Base-by-base conservation (phyloP, 2,113 vertebrate species). In the Laticauda colubrina region DNA sequence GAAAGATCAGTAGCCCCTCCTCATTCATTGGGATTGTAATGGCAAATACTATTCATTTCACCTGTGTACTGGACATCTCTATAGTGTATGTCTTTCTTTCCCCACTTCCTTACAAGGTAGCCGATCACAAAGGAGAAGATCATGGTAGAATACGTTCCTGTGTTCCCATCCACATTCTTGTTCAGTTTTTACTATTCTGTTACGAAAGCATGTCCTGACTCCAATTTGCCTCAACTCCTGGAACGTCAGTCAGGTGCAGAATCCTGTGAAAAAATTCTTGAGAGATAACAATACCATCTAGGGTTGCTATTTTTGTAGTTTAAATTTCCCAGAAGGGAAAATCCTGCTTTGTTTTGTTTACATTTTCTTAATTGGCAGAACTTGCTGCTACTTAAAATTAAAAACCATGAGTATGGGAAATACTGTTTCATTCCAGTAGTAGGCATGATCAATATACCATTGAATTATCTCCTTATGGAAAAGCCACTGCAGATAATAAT, bases 241-340 rank as follows among this genome's bases (percentile, higher is more conserved):
- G 81, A 87, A 61, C 34, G 15, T 48, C 86, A 59, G 39, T 57
- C 69, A 20, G n/a, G 3, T 48, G 45, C n/a, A 59, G 39, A 55
- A 85, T 57, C 92, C 56, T 23, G 0, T 29, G 89, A 0, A 18
- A 34, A 0, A 87, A 61, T 95, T 89, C 92, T 14, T 51, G 8
- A 12, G 86, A 94, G 95, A 95, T 95, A 95, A 95, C 94, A 97
- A 94, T 96, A 95, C 95, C 96, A 96, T 91, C 96, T 96, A 96
- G 64, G 89, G 9, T 91, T 90, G 26, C 87, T 91, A 92, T 90
- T 95, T 55, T 91, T 48, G 59, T 85, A 48, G 39, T 81, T 85
- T 89, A 92, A 43, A 24, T 56, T 54, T 55, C 9, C 34, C 51
- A 57, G 54, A 57, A 24, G 55, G 6, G 12, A 91, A 57, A 64